Evolutionary conservation across 2,888 invertebrate genomes (phyloP).

Genomic region (Encarsia formosa): DNA sequence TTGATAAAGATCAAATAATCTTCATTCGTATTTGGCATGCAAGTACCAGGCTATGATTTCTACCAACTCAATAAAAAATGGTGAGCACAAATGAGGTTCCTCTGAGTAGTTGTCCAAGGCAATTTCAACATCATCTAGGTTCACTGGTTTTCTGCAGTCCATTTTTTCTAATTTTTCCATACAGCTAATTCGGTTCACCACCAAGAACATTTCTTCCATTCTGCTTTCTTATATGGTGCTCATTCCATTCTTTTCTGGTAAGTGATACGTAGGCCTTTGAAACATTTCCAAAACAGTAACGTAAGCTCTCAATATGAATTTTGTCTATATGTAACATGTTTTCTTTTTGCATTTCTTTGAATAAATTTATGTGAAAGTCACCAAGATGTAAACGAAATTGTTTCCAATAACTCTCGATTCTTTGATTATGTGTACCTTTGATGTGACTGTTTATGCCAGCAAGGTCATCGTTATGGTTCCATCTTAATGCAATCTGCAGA

Average conservation of each 20-base stretch:
- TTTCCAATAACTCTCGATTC: constrained; percentile 22
- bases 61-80: background rate
- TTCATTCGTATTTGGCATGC: no score
- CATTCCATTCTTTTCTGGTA: no score
- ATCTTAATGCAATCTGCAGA: no score
- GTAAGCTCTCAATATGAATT: constrained; percentile 13
- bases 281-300: constrained; percentile 20
- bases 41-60: no score
- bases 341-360: constrained; percentile 17
- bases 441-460: no score
- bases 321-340: constrained; percentile 7
- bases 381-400: constrained; percentile 11
- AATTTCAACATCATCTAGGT: background rate
- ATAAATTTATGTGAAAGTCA: constrained; percentile 23
- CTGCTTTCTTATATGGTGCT: constrained; percentile 13
- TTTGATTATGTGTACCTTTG: constrained; percentile 23
- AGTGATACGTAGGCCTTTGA: no score
- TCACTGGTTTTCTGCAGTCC: constrained; percentile 2
- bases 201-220: constrained; percentile 1
- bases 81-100: background rate
- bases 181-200: constrained; percentile 6
- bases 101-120: background rate
- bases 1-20: no score
- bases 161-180: background rate
- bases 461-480: no score